A percentile compares a stretch with the other conserved stretches of the same genome.
These are phyloP conservation scores for Lutraria rhynchaena DNA, from an alignment of 1,140 invertebrate species.

Conservation along the genomic window DNA sequence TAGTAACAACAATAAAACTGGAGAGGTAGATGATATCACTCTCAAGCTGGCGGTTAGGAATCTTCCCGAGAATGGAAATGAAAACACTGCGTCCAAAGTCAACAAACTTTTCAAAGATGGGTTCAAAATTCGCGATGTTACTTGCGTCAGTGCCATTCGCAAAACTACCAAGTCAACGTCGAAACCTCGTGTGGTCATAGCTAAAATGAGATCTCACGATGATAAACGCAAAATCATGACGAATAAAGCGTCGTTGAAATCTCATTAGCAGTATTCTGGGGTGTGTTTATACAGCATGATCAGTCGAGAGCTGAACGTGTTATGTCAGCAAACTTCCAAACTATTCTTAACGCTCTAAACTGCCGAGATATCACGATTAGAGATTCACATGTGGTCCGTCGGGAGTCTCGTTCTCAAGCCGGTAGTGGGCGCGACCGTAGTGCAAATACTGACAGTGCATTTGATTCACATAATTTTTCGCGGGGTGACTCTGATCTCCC, in stretches of 20 bases:
- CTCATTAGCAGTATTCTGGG: slow-evolving; percentile 5
- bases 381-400: slow-evolving; percentile 15
- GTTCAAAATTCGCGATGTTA: slow-evolving; percentile 1
- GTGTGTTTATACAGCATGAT: slow-evolving; percentile 21
- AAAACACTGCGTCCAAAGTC: slow-evolving; percentile 16
- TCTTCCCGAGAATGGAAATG: slow-evolving; percentile 7
- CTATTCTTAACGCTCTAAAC: slow-evolving; percentile 18
- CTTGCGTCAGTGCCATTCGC: neutral
- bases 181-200: slow-evolving; percentile 11
- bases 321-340: slow-evolving; percentile 7
- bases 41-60: slow-evolving; percentile 11
- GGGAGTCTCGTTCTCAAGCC: slow-evolving; percentile 4
- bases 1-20: neutral
- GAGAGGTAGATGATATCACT: neutral
- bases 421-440: slow-evolving; percentile 1
- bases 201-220: slow-evolving; percentile 22
- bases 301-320: slow-evolving; percentile 6
- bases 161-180: neutral
- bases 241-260: slow-evolving; percentile 1
- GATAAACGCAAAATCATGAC: slow-evolving; percentile 30
- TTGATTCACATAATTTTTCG: too few species aligned
- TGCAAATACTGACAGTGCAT: neutral
- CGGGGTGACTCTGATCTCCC: too few species aligned
- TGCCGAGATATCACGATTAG: neutral
- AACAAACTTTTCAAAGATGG: slow-evolving; percentile 21